Conservation (phyloP, 2,888 invertebrate genomes). For the Pasiphila rectangulata region DNA sequence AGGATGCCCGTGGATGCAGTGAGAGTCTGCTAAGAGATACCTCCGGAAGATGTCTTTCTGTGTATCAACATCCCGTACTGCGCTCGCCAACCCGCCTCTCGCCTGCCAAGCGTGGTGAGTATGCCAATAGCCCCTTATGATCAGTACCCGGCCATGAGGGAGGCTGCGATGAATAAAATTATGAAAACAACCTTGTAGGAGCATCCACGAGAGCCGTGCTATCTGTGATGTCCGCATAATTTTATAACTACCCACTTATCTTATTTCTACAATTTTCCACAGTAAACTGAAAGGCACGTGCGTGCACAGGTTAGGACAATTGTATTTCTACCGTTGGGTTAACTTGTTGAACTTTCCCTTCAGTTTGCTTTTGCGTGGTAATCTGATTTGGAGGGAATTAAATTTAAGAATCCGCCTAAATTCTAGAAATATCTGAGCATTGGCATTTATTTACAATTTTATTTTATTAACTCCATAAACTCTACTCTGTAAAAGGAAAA, state of each 20-base stretch:
- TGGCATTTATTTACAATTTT: too few species aligned
- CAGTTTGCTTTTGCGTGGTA: slow-evolving; percentile 27
- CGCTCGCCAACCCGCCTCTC: too few species aligned
- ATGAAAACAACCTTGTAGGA: neutral
- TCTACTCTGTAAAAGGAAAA: too few species aligned
- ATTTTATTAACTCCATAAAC: too few species aligned
- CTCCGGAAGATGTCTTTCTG: too few species aligned
- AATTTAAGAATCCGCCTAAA: neutral
- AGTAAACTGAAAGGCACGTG: slow-evolving; percentile 26
- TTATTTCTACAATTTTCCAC: slow-evolving; percentile 19
- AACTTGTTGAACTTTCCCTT: slow-evolving; percentile 31
- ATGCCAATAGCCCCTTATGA: too few species aligned
- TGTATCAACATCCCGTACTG: too few species aligned
- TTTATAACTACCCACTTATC: slow-evolving; percentile 14
- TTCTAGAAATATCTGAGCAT: neutral
- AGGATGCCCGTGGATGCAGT: too few species aligned
- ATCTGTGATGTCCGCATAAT: slow-evolving; percentile 10
- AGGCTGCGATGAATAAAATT: neutral
- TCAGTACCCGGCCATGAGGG: too few species aligned
- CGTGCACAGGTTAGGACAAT: too few species aligned
- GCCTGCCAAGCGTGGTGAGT: too few species aligned
- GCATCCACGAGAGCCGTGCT: neutral
- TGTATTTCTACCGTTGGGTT: slow-evolving; percentile 32
- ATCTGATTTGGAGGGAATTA: neutral
- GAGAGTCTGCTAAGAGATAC: too few species aligned